Base-by-base conservation (phyloP, 2,797 vertebrate species). In the Takifugu ocellatus region DNA sequence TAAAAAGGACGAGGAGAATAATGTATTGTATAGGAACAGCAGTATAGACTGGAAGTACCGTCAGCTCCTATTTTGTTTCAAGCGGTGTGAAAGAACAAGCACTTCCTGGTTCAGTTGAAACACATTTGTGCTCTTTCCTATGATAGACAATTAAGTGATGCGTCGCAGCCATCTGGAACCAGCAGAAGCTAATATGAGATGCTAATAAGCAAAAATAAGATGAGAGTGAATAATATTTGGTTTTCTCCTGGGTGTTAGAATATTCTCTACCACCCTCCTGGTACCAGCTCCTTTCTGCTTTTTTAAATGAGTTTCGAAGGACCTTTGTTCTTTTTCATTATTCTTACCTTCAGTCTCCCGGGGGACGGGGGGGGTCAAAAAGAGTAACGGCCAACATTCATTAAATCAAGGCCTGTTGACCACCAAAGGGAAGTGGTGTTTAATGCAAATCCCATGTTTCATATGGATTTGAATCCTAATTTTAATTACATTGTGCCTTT, bases 271-370 rank as follows among this genome's bases (percentile, higher is more conserved):
- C 10, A 1, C 17, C 25, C 51, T 46, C 51, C 56, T 24, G 49
- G 12, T 1, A 4, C 29, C 26, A 17, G 43, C 10, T 2, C 26
- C 21, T 39, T 12, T 33, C 45, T 21, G 11, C 26, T 9, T 45
- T 16, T 46, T 24, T 3, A 9, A 21, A 39, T 3, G 33, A 10
- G 39, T 45, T 59, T 47, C 46, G 31, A 16, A 1, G 17, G 16
- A 36, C 29, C 70, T 69, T 57, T 66, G 54, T 64, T 70, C 46
- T 5, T 60, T 14, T 25, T n/a, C 14, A 1, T 8, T 46, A 8
- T 9, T n/a, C 2, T 29, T 21, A 53, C 43, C 9, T 16, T 4
- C 6, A 15, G 27, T 51, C 62, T 54, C 74, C 74, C 1, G 21
- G 21, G 21, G 21, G 59, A n/a, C n/a, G 49, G 66, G 0, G 25